Percentiles rank a stretch among this genome's conserved stretches.
phyloP scores from a whole-genome alignment of 2,113 vertebrate species.

The Peromyscus polionotus region DNA sequence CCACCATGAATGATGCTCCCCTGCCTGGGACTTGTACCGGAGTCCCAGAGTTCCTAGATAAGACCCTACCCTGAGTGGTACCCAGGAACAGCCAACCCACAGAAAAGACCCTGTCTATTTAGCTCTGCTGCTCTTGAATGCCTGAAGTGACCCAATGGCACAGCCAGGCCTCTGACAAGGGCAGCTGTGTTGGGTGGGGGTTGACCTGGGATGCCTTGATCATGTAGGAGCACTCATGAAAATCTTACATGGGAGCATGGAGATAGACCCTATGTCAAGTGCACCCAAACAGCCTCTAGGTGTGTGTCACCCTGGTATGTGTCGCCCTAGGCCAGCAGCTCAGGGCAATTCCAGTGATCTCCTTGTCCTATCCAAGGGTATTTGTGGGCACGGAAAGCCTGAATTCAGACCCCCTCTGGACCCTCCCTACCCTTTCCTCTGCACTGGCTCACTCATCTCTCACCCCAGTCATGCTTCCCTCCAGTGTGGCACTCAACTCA shows the following conservation, averaged over 20 bases:
- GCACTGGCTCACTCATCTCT: accelerated
- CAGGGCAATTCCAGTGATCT: neutral
- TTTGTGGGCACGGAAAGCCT: neutral
- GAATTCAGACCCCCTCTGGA: neutral
- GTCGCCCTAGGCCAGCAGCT: neutral
- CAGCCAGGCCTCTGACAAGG: neutral
- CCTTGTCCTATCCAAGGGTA: neutral
- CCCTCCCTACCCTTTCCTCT: neutral
- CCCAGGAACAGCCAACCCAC: neutral
- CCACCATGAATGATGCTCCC: neutral
- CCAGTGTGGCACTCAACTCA: accelerated
- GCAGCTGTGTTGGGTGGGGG: neutral
- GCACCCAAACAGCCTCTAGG: neutral
- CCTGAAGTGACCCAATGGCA: too few relatives aligned
- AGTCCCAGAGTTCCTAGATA: neutral
- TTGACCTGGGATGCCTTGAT: neutral
- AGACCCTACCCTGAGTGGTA: neutral
- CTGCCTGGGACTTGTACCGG: neutral
- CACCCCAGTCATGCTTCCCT: neutral
- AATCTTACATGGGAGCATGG: accelerated
- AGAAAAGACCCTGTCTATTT: too few relatives aligned
- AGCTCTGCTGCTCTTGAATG: accelerated
- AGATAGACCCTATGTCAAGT: neutral
- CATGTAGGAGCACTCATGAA: neutral
- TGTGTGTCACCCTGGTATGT: neutral